These are phyloP conservation scores for Lordiphosa collinella DNA, from an alignment of 1,140 invertebrate species.

Conservation along the genomic window DNA sequence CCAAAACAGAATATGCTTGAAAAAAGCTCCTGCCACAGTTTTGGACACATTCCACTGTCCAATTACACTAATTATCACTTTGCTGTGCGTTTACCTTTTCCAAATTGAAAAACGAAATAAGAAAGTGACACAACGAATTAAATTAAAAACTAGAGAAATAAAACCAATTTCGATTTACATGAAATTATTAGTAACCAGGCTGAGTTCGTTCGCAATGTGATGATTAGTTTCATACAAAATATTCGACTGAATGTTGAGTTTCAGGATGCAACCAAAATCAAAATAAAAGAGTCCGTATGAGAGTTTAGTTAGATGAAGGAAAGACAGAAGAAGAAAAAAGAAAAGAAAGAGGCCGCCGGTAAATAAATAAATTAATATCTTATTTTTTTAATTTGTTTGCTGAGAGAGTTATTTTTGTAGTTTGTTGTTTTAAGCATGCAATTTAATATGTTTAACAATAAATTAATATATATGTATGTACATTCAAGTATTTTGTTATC, in stretches of 20 bases:
- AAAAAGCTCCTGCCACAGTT: background rate
- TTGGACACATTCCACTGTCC: background rate
- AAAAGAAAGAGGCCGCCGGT: slow-evolving; percentile 66
- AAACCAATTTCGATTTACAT: slow-evolving; percentile 54
- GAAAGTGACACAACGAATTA: no score
- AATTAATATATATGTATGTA: slow-evolving; percentile 45
- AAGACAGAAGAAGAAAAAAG: slow-evolving; percentile 62
- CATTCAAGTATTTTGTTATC: slow-evolving; percentile 2
- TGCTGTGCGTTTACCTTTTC: no score
- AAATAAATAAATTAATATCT: slow-evolving; percentile 68
- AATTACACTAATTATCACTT: no score
- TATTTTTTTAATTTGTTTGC: slow-evolving; percentile 4
- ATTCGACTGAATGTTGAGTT: slow-evolving; percentile 41
- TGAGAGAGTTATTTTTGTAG: slow-evolving; percentile 30
- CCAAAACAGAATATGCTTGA: slow-evolving; percentile 26
- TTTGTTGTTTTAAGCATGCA: slow-evolving; percentile 58
- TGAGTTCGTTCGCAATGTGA: slow-evolving; percentile 70
- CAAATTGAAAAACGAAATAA: no score
- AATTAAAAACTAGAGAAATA: background rate
- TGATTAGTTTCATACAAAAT: slow-evolving; percentile 72
- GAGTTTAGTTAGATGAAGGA: slow-evolving; percentile 49
- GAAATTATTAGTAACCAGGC: slow-evolving; percentile 77
- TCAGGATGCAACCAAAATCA: slow-evolving; percentile 36
- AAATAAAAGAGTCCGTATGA: slow-evolving; percentile 45
- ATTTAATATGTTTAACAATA: slow-evolving; percentile 52